Base-by-base conservation (phyloP, 92 coral and sea anemone species). In the Ricordea florida region DNA sequence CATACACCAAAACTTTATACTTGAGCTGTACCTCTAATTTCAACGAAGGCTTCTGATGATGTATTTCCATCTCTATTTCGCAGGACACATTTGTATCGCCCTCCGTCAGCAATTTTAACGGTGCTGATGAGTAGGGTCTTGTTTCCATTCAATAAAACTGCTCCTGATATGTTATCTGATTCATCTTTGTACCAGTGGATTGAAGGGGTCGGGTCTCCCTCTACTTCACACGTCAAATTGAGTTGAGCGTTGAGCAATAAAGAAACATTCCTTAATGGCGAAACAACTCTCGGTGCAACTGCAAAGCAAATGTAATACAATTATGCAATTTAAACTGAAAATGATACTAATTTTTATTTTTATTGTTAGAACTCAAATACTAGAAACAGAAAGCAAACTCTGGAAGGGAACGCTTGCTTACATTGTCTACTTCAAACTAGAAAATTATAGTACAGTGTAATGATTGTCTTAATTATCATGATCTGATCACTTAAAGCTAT, bases 1-100 rank as follows among this genome's bases (percentile, higher is more conserved):
- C n/a, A n/a, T n/a, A n/a, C n/a, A n/a, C n/a, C n/a, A n/a, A n/a
- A n/a, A n/a, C n/a, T n/a, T n/a, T n/a, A n/a, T n/a, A n/a, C n/a
- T n/a, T n/a, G n/a, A n/a, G n/a, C n/a, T n/a, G n/a, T n/a, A 88
- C 93, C 93, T 4, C 56, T 18, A 18, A 88, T 74, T 15, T 33
- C 66, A 4, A 88, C 40, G 5, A 18, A 40, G 22, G 74, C 75
- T 1, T 32, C 41, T 25, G 29, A 32, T 11, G 26, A 11, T 11
- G 56, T 45, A 5, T 37, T 50, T 32, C 79, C 89, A 45, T 72
- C 81, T 24, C 85, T 30, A 53, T 88, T 88, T 22, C n/a, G 62
- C 0, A 65, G 57, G 22, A 62, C 34, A 34, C 89, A 88, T 48
- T 57, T 57, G 51, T 88, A 88, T 6, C 15, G 9, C 18, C 93